A percentile compares a stretch with the other conserved stretches of the same genome.
Evolutionary conservation across 1,140 invertebrate species (phyloP).

Genomic region (Calliopsis andreniformis): DNA sequence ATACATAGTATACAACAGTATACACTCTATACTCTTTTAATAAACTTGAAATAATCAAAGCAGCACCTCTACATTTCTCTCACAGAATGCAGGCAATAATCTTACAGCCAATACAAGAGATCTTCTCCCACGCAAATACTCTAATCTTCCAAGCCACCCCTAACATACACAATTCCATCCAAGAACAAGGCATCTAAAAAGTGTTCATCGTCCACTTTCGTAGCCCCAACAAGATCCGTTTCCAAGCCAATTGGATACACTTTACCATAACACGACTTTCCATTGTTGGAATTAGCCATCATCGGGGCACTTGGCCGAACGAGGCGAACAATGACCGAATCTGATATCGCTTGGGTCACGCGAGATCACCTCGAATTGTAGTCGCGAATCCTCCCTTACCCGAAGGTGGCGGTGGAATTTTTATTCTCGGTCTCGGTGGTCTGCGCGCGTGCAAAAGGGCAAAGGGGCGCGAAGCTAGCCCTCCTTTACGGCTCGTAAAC

Average conservation of each 20-base stretch:
- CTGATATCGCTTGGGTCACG: constrained; percentile 9
- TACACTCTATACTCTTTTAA: too few species aligned
- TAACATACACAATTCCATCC: too few species aligned
- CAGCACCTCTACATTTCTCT: too few species aligned
- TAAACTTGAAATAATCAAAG: too few species aligned
- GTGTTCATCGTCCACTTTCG: background rate
- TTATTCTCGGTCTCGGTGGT: constrained; percentile 33
- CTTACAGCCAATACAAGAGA: too few species aligned
- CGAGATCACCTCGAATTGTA: constrained; percentile 8
- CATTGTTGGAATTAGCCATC: background rate
- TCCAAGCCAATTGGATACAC: background rate
- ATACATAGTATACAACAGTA: too few species aligned
- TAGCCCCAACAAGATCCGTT: background rate
- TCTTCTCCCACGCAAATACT: too few species aligned
- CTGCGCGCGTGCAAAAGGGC: constrained; percentile 17
- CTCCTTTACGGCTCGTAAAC: constrained; percentile 59
- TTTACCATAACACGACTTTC: background rate
- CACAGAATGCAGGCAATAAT: too few species aligned
- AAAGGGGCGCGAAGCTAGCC: constrained; percentile 7
- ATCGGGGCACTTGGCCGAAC: background rate
- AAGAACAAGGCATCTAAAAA: background rate
- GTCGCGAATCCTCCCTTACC: constrained; percentile 12
- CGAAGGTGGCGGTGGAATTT: constrained; percentile 39
- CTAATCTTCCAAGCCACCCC: too few species aligned
- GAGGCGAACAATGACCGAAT: constrained; percentile 1